Conservation (phyloP, 2,888 invertebrate species). For the Sipunculus nudus region DNA sequence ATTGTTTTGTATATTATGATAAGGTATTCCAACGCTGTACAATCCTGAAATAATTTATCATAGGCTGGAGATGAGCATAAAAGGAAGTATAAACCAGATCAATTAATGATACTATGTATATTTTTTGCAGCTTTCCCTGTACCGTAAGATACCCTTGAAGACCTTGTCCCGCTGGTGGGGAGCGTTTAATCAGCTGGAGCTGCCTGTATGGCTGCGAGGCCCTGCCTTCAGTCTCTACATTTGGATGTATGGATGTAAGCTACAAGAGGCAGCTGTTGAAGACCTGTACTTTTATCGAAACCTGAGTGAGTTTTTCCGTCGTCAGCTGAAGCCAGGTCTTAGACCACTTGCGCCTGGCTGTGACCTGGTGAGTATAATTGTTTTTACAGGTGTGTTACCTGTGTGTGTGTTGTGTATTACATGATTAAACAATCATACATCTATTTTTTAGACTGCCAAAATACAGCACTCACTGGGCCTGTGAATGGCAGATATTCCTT, state of each 20-base stretch:
- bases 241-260: slow-evolving; percentile 82
- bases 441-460: too few relatives aligned
- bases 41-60: too few relatives aligned
- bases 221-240: slow-evolving; percentile 74
- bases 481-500: too few relatives aligned
- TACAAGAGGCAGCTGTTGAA: slow-evolving; percentile 82
- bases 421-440: too few relatives aligned
- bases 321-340: slow-evolving; percentile 79
- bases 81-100: too few relatives aligned
- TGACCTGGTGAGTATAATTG: slow-evolving; percentile 73
- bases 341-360: slow-evolving; percentile 76
- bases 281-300: slow-evolving; percentile 81
- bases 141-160: slow-evolving; percentile 77
- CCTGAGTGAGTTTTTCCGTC: slow-evolving; percentile 87
- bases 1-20: too few relatives aligned
- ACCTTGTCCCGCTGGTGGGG: slow-evolving; percentile 90
- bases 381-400: not conserved
- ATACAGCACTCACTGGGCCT: too few relatives aligned
- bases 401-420: not conserved
- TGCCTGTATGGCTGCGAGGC: slow-evolving; percentile 80
- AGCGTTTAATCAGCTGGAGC: slow-evolving; percentile 77
- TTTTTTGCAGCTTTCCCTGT: slow-evolving; percentile 44
- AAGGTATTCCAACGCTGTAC: too few relatives aligned
- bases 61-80: too few relatives aligned
- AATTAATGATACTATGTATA: too few relatives aligned